Conservation (phyloP, 35 echinoderm and acorn worm genomes). For the Anneissia japonica region DNA sequence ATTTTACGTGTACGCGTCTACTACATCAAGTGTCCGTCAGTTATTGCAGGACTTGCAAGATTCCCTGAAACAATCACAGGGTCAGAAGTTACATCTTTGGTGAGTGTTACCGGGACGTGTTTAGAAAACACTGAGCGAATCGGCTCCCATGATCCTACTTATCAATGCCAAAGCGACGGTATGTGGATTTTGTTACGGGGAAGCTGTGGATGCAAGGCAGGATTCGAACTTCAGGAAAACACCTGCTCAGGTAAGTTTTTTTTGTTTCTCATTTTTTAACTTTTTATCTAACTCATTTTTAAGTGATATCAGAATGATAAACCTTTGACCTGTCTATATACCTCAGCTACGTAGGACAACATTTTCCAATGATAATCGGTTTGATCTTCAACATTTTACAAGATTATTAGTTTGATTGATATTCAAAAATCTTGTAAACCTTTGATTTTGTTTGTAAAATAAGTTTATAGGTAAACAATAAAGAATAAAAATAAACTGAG, state of each 20-base stretch:
- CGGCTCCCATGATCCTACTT: slow-evolving; percentile 22
- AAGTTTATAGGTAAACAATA: no score
- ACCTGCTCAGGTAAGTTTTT: slow-evolving; percentile 59
- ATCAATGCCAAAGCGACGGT: slow-evolving; percentile 66
- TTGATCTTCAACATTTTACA: no score
- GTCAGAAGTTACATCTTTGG: slow-evolving; percentile 7
- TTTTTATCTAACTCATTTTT: no score
- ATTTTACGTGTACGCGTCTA: slow-evolving; percentile 54
- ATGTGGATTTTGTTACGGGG: slow-evolving; percentile 53
- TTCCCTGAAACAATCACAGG: slow-evolving; percentile 70
- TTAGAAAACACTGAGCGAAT: slow-evolving; percentile 57
- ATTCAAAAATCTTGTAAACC: no score
- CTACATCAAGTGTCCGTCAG: slow-evolving; percentile 64
- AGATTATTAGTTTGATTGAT: no score
- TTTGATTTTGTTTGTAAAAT: no score
- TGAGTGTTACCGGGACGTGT: slow-evolving; percentile 60
- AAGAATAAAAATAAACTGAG: no score
- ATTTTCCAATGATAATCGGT: no score
- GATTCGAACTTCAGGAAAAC: slow-evolving; percentile 42
- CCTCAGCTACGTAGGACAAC: no score
- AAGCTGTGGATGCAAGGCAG: slow-evolving; percentile 72
- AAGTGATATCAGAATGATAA: no score
- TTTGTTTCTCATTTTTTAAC: not conserved
- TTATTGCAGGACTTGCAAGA: slow-evolving; percentile 60
- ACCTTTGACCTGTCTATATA: no score